Evolutionary conservation across 2,797 vertebrate genomes (phyloP).

Genomic region (Onychomys leucogaster): DNA sequence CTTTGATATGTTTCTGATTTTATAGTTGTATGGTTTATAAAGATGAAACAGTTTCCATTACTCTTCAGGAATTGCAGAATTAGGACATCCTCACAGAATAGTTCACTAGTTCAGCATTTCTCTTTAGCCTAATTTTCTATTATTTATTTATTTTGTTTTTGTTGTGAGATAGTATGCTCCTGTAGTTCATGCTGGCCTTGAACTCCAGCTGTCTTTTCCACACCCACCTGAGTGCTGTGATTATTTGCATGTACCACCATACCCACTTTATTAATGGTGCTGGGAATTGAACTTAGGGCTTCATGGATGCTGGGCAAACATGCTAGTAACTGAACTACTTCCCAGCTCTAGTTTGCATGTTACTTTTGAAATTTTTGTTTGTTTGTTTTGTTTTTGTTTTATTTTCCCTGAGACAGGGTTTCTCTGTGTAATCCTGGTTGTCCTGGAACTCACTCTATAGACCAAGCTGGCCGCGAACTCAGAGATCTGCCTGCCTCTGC

Average conservation of each 20-base stretch:
- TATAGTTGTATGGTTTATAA: constrained; percentile 33
- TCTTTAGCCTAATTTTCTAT: neutral
- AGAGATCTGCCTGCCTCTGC: neutral
- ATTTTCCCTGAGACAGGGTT: neutral
- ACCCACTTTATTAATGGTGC: neutral
- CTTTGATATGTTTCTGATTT: constrained; percentile 52
- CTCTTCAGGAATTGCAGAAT: neutral
- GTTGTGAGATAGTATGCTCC: neutral
- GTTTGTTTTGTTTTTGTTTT: neutral
- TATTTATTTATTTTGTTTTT: neutral
- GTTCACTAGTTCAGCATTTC: neutral
- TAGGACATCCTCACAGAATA: neutral
- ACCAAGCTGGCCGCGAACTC: neutral
- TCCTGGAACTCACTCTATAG: neutral
- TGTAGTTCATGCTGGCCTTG: neutral
- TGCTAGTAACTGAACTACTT: neutral
- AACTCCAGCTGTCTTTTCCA: neutral
- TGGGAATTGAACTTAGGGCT: neutral
- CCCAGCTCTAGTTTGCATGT: neutral
- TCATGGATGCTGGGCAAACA: too few species aligned
- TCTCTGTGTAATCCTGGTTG: neutral
- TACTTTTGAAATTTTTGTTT: neutral
- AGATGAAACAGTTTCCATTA: neutral
- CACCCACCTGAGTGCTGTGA: neutral
- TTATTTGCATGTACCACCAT: neutral